These are phyloP conservation scores for Venusia cambrica DNA, from an alignment of 2,888 invertebrate species.

Conservation along the genomic window DNA sequence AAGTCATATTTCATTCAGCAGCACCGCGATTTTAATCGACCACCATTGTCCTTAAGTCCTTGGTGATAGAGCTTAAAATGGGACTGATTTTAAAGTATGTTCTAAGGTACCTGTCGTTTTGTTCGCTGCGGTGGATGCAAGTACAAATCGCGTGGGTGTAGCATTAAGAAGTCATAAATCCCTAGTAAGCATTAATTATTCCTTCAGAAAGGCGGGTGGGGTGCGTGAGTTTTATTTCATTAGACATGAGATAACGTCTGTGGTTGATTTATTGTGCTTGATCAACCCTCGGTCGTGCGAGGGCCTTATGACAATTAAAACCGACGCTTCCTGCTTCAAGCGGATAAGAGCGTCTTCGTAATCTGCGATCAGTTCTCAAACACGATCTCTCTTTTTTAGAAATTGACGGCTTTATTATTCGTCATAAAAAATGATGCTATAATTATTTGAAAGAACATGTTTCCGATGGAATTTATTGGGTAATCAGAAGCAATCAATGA, in stretches of 20 bases:
- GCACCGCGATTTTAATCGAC: constrained; percentile 18
- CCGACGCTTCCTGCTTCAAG: constrained; percentile 39
- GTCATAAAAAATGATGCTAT: constrained; percentile 1
- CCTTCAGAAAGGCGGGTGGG: constrained; percentile 43
- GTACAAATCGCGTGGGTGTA: constrained; percentile 57
- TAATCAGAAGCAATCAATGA: constrained; percentile 1
- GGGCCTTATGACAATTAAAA: constrained; percentile 42
- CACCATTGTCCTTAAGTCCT: constrained; percentile 22
- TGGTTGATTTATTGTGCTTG: constrained; percentile 62
- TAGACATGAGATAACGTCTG: constrained; percentile 55
- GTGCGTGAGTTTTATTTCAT: constrained; percentile 63
- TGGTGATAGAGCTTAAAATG: constrained; percentile 25
- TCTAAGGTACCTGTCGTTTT: constrained; percentile 40
- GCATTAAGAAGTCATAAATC: constrained; percentile 72
- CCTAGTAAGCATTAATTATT: constrained; percentile 61
- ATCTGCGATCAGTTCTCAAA: constrained; percentile 6
- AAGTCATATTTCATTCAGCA: constrained; percentile 46
- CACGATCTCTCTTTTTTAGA: background rate
- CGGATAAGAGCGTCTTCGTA: constrained; percentile 15
- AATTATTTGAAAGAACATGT: constrained; percentile 1
- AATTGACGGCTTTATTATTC: background rate
- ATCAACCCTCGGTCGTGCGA: constrained; percentile 36
- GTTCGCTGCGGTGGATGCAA: constrained; percentile 42
- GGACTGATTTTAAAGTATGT: constrained; percentile 7
- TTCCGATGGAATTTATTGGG: constrained; percentile 10